These are phyloP conservation scores for Acanthaster planci DNA, from an alignment of 35 echinoderm and acorn worm genomes.

Conservation along the genomic window DNA sequence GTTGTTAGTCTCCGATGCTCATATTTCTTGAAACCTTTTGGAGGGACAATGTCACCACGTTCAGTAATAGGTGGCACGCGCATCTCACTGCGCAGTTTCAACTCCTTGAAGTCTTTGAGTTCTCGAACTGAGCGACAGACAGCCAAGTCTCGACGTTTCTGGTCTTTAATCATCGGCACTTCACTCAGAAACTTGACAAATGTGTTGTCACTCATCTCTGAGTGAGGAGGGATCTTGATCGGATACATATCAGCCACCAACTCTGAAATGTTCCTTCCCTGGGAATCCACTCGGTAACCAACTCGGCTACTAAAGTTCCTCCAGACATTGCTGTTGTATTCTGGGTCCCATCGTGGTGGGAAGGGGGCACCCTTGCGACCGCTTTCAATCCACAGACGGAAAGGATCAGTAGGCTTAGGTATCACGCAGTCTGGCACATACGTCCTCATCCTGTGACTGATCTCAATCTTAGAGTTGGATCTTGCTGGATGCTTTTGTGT, in stretches of 20 bases:
- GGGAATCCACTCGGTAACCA: slow-evolving; percentile 41
- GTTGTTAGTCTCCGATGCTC: slow-evolving; percentile 43
- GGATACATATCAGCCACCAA: slow-evolving; percentile 84
- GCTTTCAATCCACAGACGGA: slow-evolving; percentile 76
- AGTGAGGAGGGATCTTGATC: slow-evolving; percentile 73
- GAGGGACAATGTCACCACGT: slow-evolving; percentile 64
- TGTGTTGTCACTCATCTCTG: slow-evolving; percentile 71
- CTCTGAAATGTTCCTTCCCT: slow-evolving; percentile 45
- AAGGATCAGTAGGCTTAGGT: slow-evolving; percentile 64
- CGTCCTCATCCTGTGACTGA: slow-evolving; percentile 78
- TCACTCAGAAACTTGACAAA: slow-evolving; percentile 82
- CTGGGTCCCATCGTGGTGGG: slow-evolving; percentile 81
- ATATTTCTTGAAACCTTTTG: slow-evolving; percentile 65
- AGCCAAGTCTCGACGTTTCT: slow-evolving; percentile 53
- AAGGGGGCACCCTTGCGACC: slow-evolving; percentile 71
- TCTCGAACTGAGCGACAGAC: slow-evolving; percentile 65
- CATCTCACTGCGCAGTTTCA: slow-evolving; percentile 91
- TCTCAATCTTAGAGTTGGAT: slow-evolving; percentile 64
- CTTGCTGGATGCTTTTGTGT: slow-evolving; percentile 45
- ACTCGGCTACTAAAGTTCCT: slow-evolving; percentile 75
- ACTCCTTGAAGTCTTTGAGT: slow-evolving; percentile 79
- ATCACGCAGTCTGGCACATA: slow-evolving; percentile 61
- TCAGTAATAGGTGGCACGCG: slow-evolving; percentile 79
- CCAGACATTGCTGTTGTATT: slow-evolving; percentile 97
- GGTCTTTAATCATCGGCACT: slow-evolving; percentile 63